Evolutionary conservation across 2,888 invertebrate species (phyloP), one percentile per base, ranked within the genome.

Genomic region (Onchidella celtica): DNA sequence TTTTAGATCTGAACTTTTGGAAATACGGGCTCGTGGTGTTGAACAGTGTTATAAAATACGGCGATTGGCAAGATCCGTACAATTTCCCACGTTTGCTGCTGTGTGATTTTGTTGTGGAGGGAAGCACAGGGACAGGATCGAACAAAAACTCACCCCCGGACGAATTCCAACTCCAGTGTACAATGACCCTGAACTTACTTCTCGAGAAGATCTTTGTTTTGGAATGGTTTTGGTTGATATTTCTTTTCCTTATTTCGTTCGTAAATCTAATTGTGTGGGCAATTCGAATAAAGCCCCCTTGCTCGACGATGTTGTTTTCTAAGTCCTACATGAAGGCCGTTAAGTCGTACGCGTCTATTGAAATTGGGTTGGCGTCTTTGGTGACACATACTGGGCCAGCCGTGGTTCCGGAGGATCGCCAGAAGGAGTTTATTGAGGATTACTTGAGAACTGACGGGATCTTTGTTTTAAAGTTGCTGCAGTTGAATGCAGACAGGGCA

Each of bases 21-120:
- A 75, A 66, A 3, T 83, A 83, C 38, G 83, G 83, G 11, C 27
- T 80, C 3, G 61, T 66, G 0, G 80, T 79, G 9, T 32, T 83
- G 11, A 72, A 73, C 29, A 63, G 69, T n/a, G 76, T 83, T 17
- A n/a, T 83, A 6, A 38, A n/a, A 14, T 17, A 59, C 14, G 83
- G 83, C 14, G 83, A 83, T 57, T 83, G 83, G 83, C 76, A 77
- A 21, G 83, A 83, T 61, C 72, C 83, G 6, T 36, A 76, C 68
- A 83, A 73, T 47, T 83, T 83, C 65, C 83, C 83, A 3, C 61
- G 83, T 0, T 32, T 80, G 24, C 83, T 83, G 17, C n/a, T 83
- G 0, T 83, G 83, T 55, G 80, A 83, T 27, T 83, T 83, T 47
- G 65, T 59, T n/a, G 34, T 83, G 40, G 70, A 74, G 34, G 82